A percentile compares a stretch with the other conserved stretches of the same genome.
Conservation (phyloP, 2,113 vertebrate genomes). For the Chaenocephalus aceratus region DNA sequence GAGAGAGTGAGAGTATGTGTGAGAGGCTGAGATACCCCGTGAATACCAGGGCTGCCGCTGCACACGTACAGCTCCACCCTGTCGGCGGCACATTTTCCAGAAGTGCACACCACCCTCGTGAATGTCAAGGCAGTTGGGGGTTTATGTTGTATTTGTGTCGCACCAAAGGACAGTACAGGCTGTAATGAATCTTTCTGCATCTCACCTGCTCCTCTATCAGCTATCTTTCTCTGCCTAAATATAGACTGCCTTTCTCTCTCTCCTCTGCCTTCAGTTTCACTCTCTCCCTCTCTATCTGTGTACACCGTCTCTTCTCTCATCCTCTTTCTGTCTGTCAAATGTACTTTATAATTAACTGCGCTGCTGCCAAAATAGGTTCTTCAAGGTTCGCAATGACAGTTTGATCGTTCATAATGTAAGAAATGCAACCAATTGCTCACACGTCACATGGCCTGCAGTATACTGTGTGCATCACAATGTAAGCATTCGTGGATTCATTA, state of each 20-base stretch:
- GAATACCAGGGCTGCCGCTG: constrained; percentile 68
- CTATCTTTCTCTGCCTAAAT: constrained; percentile 39
- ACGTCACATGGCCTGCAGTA: neutral
- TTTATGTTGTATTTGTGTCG: constrained; percentile 23
- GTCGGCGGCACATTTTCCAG: constrained; percentile 25
- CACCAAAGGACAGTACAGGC: neutral
- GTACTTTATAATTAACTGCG: constrained; percentile 38
- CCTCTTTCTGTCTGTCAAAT: constrained; percentile 20
- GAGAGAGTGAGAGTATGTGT: constrained; percentile 60
- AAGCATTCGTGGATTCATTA: neutral
- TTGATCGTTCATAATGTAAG: neutral
- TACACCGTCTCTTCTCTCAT: constrained; percentile 36
- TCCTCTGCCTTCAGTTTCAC: constrained; percentile 12
- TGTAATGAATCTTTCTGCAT: constrained; percentile 25
- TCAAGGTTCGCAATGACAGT: neutral
- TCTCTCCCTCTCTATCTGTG: constrained; percentile 2
- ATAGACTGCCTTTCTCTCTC: constrained; percentile 42
- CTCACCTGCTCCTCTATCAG: constrained; percentile 47
- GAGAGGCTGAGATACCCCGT: constrained; percentile 55
- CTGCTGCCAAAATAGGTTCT: constrained; percentile 14
- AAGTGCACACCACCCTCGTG: neutral
- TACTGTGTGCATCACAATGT: neutral
- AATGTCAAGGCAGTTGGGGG: constrained; percentile 27
- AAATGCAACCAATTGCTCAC: neutral
- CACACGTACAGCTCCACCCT: constrained; percentile 64